Evolutionary conservation across 2,797 vertebrate species (phyloP).

Genomic region (Xerus rutilus): DNA sequence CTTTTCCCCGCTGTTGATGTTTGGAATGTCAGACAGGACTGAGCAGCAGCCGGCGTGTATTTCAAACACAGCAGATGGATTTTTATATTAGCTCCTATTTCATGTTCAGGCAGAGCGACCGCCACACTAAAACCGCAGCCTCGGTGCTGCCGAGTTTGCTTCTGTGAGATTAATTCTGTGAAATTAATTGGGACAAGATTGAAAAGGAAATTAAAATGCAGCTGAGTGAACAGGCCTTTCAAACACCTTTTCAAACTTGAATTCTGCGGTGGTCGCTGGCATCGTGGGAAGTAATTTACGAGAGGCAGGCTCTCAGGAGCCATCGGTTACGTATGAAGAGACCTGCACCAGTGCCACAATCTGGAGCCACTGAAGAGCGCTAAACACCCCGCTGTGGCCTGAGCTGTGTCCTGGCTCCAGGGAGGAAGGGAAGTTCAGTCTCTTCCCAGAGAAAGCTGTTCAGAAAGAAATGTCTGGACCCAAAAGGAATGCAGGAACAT

Average conservation of each 20-base stretch:
- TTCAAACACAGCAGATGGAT: constrained; percentile 91
- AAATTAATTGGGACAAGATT: constrained; percentile 95
- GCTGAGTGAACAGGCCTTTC: constrained; percentile 91
- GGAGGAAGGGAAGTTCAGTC: neutral
- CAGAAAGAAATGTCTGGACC: constrained; percentile 56
- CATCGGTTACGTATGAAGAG: constrained; percentile 83
- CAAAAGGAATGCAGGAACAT: neutral
- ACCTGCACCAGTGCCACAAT: constrained; percentile 79
- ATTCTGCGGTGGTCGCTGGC: constrained; percentile 76
- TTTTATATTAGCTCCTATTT: constrained; percentile 90
- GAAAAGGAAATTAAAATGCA: constrained; percentile 93
- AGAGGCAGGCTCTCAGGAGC: constrained; percentile 83
- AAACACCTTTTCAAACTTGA: constrained; percentile 85
- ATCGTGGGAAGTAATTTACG: constrained; percentile 83
- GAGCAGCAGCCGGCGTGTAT: constrained; percentile 84
- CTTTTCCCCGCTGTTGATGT: constrained; percentile 81
- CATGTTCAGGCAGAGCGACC: constrained; percentile 90
- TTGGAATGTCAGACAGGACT: constrained; percentile 86
- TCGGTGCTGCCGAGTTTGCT: constrained; percentile 86
- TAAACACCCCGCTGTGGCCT: constrained; percentile 74
- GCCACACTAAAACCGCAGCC: constrained; percentile 84
- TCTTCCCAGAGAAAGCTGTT: constrained; percentile 7
- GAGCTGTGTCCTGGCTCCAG: constrained; percentile 57
- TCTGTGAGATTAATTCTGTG: constrained; percentile 92
- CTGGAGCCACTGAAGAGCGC: constrained; percentile 83